Conservation (phyloP, 2,797 vertebrate genomes). For the Otolemur crassicaudatus region DNA sequence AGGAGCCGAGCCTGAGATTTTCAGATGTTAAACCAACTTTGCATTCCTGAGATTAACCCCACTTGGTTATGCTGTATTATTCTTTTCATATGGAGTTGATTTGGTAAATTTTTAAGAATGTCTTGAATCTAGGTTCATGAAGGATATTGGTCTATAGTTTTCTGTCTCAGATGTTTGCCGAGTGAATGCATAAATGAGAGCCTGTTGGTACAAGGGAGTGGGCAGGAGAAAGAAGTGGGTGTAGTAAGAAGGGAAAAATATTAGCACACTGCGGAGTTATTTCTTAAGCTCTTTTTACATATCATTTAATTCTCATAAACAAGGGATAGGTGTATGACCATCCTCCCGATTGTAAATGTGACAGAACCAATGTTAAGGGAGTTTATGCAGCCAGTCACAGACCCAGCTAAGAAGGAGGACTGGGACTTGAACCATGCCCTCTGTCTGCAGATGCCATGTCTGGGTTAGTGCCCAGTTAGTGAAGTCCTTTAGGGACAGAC, state of each 20-base stretch:
- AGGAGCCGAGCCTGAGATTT: background rate
- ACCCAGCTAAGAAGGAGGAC: background rate
- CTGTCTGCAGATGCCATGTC: background rate
- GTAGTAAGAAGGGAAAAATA: background rate
- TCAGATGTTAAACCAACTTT: background rate
- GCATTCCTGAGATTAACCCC: background rate
- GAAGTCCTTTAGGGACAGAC: background rate
- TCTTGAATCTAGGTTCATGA: background rate
- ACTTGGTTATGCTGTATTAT: background rate
- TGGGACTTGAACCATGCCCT: background rate
- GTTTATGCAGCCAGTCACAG: background rate
- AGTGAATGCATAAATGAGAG: background rate
- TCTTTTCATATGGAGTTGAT: background rate
- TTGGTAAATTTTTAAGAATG: constrained; percentile 3
- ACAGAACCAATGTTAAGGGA: background rate
- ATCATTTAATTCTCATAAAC: constrained; percentile 47
- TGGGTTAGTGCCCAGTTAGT: background rate
- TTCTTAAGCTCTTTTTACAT: constrained; percentile 29
- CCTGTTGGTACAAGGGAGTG: background rate
- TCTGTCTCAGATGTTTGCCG: background rate
- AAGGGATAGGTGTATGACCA: background rate
- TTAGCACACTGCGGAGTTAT: background rate
- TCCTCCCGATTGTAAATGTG: background rate
- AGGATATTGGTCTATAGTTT: background rate
- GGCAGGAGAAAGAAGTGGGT: background rate